Evolutionary conservation across 2,888 invertebrate genomes (phyloP).

Genomic region (Blastobasis lacticolella): DNA sequence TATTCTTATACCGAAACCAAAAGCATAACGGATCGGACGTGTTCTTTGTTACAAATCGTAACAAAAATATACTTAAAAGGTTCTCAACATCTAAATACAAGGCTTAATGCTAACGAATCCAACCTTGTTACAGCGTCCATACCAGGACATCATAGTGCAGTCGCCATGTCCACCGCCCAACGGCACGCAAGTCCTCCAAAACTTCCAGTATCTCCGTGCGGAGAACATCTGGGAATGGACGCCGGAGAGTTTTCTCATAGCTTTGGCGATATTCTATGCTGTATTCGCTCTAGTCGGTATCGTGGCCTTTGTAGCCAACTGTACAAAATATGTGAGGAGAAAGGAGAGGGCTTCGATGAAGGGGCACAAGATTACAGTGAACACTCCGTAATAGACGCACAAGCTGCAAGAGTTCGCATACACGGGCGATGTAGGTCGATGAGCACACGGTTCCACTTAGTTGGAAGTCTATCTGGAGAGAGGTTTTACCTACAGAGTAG

Average conservation of each 20-base stretch:
- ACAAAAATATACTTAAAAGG: too few species aligned
- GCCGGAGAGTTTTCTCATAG: constrained; percentile 73
- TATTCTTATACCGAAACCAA: too few species aligned
- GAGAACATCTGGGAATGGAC: constrained; percentile 65
- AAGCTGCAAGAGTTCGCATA: too few species aligned
- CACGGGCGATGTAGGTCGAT: too few species aligned
- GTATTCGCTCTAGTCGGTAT: constrained; percentile 76
- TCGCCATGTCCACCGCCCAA: constrained; percentile 87
- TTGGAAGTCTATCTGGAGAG: too few species aligned
- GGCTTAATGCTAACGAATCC: neutral
- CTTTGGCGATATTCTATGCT: constrained; percentile 76
- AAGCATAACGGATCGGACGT: neutral
- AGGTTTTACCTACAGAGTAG: too few species aligned
- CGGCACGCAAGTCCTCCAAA: constrained; percentile 79
- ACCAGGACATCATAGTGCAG: constrained; percentile 90
- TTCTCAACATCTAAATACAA: neutral
- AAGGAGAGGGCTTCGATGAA: constrained; percentile 64
- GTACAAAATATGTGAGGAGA: constrained; percentile 67
- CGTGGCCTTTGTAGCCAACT: constrained; percentile 75
- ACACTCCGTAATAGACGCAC: constrained; percentile 62
- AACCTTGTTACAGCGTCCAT: constrained; percentile 77
- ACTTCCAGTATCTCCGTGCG: constrained; percentile 50
- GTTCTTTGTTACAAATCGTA: neutral
- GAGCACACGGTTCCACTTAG: too few species aligned
- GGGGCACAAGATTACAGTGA: constrained; percentile 73